Percentiles rank a stretch among this genome's conserved stretches.
Conservation (phyloP, 2,113 vertebrate species). For the Tachysurus fulvidraco region DNA sequence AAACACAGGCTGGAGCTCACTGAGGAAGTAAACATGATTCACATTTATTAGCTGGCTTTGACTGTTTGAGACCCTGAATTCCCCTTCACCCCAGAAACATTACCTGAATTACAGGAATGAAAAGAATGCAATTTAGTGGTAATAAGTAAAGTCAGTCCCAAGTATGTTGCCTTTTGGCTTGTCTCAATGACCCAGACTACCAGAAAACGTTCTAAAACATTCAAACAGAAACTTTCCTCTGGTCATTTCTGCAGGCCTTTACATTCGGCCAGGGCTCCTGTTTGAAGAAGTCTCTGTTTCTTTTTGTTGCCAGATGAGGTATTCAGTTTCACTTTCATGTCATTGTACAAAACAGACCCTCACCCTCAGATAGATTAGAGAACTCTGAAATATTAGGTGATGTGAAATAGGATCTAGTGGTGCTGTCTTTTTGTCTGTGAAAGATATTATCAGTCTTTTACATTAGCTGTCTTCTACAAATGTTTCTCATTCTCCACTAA, state of each 20-base stretch:
- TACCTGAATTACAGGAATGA: background rate
- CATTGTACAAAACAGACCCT: slow-evolving; percentile 38
- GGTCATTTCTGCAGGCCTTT: background rate
- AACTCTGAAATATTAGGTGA: slow-evolving; percentile 42
- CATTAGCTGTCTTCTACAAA: slow-evolving; percentile 41
- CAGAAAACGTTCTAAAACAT: background rate
- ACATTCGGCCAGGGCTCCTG: background rate
- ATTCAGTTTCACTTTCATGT: slow-evolving; percentile 53
- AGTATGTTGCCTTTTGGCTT: background rate
- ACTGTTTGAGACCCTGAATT: background rate
- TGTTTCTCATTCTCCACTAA: slow-evolving; percentile 42
- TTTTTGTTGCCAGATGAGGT: slow-evolving; percentile 35
- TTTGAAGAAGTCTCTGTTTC: slow-evolving; percentile 42
- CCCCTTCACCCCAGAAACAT: background rate
- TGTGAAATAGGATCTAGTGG: slow-evolving; percentile 44
- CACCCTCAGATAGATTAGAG: slow-evolving; percentile 17
- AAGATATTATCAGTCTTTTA: slow-evolving; percentile 36
- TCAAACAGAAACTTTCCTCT: background rate
- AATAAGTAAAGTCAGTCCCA: background rate
- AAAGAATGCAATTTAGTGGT: slow-evolving; percentile 1
- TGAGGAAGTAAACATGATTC: background rate
- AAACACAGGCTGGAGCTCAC: background rate
- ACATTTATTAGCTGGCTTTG: background rate
- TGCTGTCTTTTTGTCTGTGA: slow-evolving; percentile 48
- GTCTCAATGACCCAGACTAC: background rate